Conservation (phyloP, 2,888 invertebrate species). For the Drosophila testacea region DNA sequence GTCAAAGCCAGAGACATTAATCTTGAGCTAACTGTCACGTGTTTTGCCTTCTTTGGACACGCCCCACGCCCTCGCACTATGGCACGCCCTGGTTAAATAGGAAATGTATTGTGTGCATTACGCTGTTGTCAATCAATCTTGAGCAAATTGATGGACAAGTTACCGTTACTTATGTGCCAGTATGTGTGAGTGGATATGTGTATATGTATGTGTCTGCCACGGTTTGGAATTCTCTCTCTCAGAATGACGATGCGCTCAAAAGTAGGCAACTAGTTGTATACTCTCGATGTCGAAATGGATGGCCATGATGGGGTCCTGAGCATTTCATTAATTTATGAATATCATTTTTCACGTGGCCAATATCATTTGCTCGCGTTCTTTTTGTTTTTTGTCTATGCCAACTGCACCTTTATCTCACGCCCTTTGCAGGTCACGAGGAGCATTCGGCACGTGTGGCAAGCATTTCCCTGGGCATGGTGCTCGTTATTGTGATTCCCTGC, state of each 20-base stretch:
- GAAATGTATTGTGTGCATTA: conserved; percentile 78
- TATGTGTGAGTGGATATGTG: conserved; percentile 11
- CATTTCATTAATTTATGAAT: conserved; percentile 66
- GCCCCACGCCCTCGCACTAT: conserved; percentile 6
- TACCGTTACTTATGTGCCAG: conserved; percentile 58
- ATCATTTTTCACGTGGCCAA: conserved; percentile 44
- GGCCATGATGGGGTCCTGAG: conserved; percentile 8
- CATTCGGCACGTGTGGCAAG: conserved; percentile 91
- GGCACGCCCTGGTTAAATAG: conserved; percentile 25
- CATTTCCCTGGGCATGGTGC: conserved; percentile 91
- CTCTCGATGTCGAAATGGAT: conserved; percentile 9
- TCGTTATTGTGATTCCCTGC: conserved; percentile 91
- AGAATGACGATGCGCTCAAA: conserved; percentile 43
- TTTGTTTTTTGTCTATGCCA: conserved; percentile 29
- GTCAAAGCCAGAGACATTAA: conserved; percentile 69
- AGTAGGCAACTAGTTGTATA: conserved; percentile 59
- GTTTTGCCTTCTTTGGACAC: conserved; percentile 27
- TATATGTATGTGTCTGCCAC: conserved; percentile 25
- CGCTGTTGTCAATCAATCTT: conserved; percentile 80
- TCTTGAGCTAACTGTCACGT: conserved; percentile 74
- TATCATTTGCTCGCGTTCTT: conserved; percentile 6
- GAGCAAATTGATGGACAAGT: conserved; percentile 81
- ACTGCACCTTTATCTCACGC: conserved; percentile 22
- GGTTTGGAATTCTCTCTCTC: conserved; percentile 26
- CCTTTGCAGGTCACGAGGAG: conserved; percentile 90